Evolutionary conservation across 2,888 invertebrate species (phyloP), one percentile per base, ranked within the genome.

Genomic region (Strigamia crassipes): DNA sequence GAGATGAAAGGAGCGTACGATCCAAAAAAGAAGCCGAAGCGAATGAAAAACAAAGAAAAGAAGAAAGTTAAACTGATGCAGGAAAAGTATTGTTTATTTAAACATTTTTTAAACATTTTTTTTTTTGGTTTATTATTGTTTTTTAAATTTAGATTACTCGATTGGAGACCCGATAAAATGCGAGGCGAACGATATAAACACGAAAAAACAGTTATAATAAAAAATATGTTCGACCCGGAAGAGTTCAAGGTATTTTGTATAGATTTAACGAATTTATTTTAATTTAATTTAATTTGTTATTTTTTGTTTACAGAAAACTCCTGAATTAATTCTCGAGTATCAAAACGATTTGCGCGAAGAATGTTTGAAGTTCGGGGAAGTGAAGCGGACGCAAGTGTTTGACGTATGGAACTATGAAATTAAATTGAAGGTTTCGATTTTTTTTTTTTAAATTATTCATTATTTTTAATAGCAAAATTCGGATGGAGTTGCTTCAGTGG

Each of bases 91-190:
- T 89, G 87, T 34, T 5, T 80, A 31, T 61, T 78, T 82, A 4
- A 46, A 61, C n/a, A 15, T 61, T 15, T 81, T 81, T 6, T 51
- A 38, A 79, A 56, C n/a, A n/a, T n/a, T n/a, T n/a, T n/a, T n/a
- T n/a, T n/a, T n/a, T n/a, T n/a, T n/a, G n/a, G 10, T 83, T 61
- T 82, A 21, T 21, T 83, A 61, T 61, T n/a, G 66, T 13, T 81
- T 18, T 85, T 80, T 73, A 80, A 78, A 84, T 86, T 12, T 85
- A 93, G 93, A 87, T 89, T 98, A 79, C 95, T 99, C 87, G 97
- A 96, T 87, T 99, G 99, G 99, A 91, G 95, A 83, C 97, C 98
- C 0, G 98, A 99, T 85, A 95, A 95, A 87, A 91, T 95, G 87
- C 89, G 93, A 42, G 96, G 95, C 0, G 94, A 95, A 86, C 91